A percentile compares a stretch with the other conserved stretches of the same genome.
Conservation (phyloP, 2,888 invertebrate species). For the Brenthis ino region DNA sequence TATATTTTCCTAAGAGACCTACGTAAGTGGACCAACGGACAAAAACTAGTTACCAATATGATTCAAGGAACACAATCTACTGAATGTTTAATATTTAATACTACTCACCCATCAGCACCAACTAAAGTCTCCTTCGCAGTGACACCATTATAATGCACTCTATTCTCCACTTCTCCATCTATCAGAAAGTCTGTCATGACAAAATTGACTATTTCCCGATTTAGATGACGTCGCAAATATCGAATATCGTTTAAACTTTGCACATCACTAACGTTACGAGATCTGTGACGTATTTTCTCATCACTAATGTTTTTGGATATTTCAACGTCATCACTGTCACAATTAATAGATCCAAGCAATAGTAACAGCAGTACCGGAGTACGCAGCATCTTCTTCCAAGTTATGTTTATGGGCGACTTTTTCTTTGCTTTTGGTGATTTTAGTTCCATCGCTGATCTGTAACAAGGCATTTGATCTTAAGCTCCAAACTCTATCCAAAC, state of each 20-base stretch:
- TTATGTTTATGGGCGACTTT: slow-evolving; percentile 62
- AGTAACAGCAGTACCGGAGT: slow-evolving; percentile 67
- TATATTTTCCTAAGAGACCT: too few relatives aligned
- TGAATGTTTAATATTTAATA: too few relatives aligned
- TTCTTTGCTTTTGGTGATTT: slow-evolving; percentile 75
- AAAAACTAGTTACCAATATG: too few relatives aligned
- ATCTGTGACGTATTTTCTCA: slow-evolving; percentile 7
- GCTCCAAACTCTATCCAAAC: too few relatives aligned
- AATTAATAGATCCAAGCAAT: slow-evolving; percentile 66
- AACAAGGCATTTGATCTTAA: slow-evolving; percentile 40
- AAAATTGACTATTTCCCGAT: slow-evolving; percentile 81
- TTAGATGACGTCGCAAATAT: slow-evolving; percentile 68
- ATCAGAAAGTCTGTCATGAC: slow-evolving; percentile 84
- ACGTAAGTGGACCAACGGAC: too few relatives aligned
- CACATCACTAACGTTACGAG: not conserved
- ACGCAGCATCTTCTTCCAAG: slow-evolving; percentile 65
- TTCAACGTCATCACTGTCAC: slow-evolving; percentile 58
- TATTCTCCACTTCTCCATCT: slow-evolving; percentile 87
- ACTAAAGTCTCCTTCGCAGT: slow-evolving; percentile 86
- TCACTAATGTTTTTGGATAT: slow-evolving; percentile 37
- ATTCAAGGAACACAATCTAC: too few relatives aligned
- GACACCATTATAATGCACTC: slow-evolving; percentile 84
- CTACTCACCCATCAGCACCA: slow-evolving; percentile 77
- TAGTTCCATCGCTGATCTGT: slow-evolving; percentile 71
- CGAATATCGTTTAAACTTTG: slow-evolving; percentile 62